Evolutionary conservation across 2,888 invertebrate genomes (phyloP), one percentile per base, ranked within the genome.

Genomic region (Morpho achilles): DNA sequence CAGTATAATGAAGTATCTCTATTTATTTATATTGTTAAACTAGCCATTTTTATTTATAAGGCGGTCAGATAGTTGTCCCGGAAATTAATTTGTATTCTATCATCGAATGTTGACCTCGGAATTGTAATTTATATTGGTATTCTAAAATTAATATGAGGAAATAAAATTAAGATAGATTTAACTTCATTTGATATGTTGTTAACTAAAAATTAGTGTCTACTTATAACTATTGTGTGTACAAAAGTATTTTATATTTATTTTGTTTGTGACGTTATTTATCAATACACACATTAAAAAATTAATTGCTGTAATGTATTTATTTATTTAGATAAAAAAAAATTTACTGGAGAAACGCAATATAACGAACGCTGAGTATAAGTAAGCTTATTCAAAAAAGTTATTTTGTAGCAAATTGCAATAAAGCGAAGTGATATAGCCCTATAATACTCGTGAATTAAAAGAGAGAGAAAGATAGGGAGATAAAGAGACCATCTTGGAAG

Each of bases 231-330:
- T 64, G 63, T 69, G 60, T 68, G 22, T 41, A 53, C 7, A 53
- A 53, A 62, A 64, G 66, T 67, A 68, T 70, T 69, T 64, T 63
- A 65, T 64, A 66, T 59, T 65, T 64, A 61, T 63, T 69, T 65
- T 66, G 66, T 68, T 70, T 68, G 71, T 71, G 67, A 58, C 68
- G 67, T 70, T 68, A 58, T 65, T 63, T 54, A 59, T 46, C 56
- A 56, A n/a, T 61, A 68, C 64, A 67, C 65, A 66, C 66, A 69
- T 64, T 68, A 68, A 71, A 69, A 44, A 52, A 52, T 45, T 50
- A 50, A 8, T 40, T 40, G 2, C 23, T 32, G 9, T 16, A 2
- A 22, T 51, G 39, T 39, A 8, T 44, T 44, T 43, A n/a, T 44
- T 32, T 32, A 32, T 32, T 32, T 32, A 32, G 3, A 32, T 32